Conservation (phyloP, 2,888 invertebrate genomes). For the Drosophila setosimentum region DNA sequence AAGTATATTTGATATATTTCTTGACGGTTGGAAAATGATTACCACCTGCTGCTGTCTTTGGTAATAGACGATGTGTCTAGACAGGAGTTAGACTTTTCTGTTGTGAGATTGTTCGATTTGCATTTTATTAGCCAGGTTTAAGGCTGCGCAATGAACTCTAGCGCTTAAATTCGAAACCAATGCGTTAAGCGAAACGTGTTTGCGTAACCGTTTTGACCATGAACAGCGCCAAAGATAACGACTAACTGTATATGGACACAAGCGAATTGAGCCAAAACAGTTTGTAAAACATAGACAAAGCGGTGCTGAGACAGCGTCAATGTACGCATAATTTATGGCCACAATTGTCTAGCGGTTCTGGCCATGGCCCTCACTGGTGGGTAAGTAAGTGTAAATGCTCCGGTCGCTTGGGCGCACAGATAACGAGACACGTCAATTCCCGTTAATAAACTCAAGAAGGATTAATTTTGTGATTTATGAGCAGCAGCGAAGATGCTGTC, state of each 20-base stretch:
- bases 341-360: slow-evolving; percentile 48
- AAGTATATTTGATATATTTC: slow-evolving; percentile 50
- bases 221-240: slow-evolving; percentile 5
- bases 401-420: slow-evolving; percentile 44
- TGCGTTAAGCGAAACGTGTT: slow-evolving; percentile 21
- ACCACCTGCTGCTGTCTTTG: slow-evolving; percentile 63
- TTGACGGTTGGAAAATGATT: slow-evolving; percentile 29
- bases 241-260: slow-evolving; percentile 22
- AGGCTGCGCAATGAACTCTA: slow-evolving; percentile 62
- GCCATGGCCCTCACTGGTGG: background rate
- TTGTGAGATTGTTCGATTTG: slow-evolving; percentile 52
- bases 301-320: slow-evolving; percentile 29
- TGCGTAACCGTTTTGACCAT: slow-evolving; percentile 4
- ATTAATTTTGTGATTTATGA: slow-evolving; percentile 84
- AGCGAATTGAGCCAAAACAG: slow-evolving; percentile 46
- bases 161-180: slow-evolving; percentile 18
- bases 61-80: slow-evolving; percentile 57
- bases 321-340: slow-evolving; percentile 74
- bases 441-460: slow-evolving; percentile 84
- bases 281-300: slow-evolving; percentile 39
- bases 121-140: slow-evolving; percentile 50
- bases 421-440: slow-evolving; percentile 80
- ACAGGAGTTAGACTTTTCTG: slow-evolving; percentile 58
- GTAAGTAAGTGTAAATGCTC: slow-evolving; percentile 14
- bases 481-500: slow-evolving; percentile 44